phyloP scores from a whole-genome alignment of 2,113 vertebrate species.

The Anguilla japonica region DNA sequence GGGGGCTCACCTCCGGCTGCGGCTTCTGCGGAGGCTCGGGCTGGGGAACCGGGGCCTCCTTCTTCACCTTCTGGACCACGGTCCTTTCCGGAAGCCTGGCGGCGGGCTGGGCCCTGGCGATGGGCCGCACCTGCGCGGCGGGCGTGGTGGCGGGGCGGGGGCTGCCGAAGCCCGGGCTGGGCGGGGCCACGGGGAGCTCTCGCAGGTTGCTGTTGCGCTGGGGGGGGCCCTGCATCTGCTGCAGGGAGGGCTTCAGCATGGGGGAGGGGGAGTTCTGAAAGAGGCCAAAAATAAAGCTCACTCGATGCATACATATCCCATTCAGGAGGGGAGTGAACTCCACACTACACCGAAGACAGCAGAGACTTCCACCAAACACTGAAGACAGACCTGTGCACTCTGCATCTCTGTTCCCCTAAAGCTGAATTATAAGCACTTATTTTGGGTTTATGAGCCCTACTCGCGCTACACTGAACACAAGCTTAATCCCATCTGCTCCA shows the following conservation, averaged over 20 bases:
- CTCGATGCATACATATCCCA: too few relatives aligned
- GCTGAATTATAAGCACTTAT: too few relatives aligned
- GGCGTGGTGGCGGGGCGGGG: constrained; percentile 65
- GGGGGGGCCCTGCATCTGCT: constrained; percentile 74
- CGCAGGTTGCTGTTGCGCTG: constrained; percentile 91
- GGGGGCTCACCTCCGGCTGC: constrained; percentile 71
- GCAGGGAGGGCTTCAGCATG: constrained; percentile 70
- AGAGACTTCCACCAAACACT: too few relatives aligned
- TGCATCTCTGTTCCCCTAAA: too few relatives aligned
- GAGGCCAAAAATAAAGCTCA: constrained; percentile 21
- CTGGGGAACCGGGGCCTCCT: constrained; percentile 53
- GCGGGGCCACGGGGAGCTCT: constrained; percentile 85
- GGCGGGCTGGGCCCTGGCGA: constrained; percentile 50
- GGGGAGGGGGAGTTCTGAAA: constrained; percentile 74
- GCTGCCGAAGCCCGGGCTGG: constrained; percentile 69
- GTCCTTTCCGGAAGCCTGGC: constrained; percentile 58
- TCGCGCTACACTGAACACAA: too few relatives aligned
- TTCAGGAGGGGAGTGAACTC: not conserved
- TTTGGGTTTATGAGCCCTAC: too few relatives aligned
- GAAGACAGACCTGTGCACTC: too few relatives aligned
- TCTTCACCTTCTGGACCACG: constrained; percentile 61
- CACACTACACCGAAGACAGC: too few relatives aligned
- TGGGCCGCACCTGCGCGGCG: constrained; percentile 74
- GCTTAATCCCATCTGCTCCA: too few relatives aligned
- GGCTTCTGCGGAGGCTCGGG: constrained; percentile 59